Conservation (phyloP, 1,140 invertebrate genomes). For the Arctopsyche grandis region DNA sequence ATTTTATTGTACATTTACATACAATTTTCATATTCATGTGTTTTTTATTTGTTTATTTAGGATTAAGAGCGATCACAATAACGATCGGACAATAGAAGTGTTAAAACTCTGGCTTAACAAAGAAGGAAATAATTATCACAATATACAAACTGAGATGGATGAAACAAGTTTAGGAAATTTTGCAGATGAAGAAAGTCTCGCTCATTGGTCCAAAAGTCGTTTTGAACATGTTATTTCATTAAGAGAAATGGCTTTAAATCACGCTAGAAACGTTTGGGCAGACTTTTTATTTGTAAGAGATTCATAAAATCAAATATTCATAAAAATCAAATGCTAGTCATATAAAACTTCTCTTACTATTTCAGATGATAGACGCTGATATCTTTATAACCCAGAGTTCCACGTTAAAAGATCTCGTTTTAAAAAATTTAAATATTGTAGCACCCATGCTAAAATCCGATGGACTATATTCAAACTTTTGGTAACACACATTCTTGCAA, state of each 20-base stretch:
- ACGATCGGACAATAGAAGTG: constrained; percentile 79
- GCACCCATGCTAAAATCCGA: constrained; percentile 89
- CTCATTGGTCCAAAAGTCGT: constrained; percentile 80
- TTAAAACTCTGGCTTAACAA: constrained; percentile 78
- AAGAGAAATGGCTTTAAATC: constrained; percentile 80
- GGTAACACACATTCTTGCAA: constrained; percentile 65
- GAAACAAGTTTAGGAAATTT: constrained; percentile 60
- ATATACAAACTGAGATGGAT: constrained; percentile 71
- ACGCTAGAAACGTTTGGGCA: constrained; percentile 81
- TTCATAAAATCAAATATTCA: constrained; percentile 48
- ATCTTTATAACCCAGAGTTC: constrained; percentile 81
- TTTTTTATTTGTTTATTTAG: constrained; percentile 62
- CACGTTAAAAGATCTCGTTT: constrained; percentile 76
- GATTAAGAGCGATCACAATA: constrained; percentile 90
- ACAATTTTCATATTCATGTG: too few relatives aligned
- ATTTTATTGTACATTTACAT: too few relatives aligned
- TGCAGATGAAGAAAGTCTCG: constrained; percentile 73
- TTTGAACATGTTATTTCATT: constrained; percentile 85
- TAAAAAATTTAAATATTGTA: constrained; percentile 72
- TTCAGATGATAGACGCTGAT: constrained; percentile 90
- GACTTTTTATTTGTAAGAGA: constrained; percentile 82
- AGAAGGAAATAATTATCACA: constrained; percentile 76
- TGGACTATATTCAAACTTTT: constrained; percentile 94
- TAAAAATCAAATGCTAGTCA: constrained; percentile 31
- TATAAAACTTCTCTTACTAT: constrained; percentile 28